Base-by-base conservation (phyloP, 2,113 vertebrate genomes). In the Nothocercus julius region DNA sequence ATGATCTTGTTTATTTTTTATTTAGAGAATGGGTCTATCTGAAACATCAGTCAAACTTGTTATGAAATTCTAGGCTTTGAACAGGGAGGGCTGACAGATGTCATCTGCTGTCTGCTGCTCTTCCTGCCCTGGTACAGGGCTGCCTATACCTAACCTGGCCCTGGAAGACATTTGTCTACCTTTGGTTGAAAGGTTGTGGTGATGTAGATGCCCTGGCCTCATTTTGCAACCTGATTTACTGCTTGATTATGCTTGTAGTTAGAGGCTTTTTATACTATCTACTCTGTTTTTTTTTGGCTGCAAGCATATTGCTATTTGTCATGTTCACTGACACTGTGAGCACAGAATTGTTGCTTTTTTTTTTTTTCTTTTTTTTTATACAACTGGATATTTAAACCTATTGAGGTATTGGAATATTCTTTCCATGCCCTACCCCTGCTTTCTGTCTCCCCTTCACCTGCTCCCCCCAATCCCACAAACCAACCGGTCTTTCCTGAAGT, bases 151-250 rank as follows among this genome's bases (percentile, higher is more conserved):
- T 72, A 24, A 66, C 20, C 13, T 36, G 42, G n/a, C 32, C 32
- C 32, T 47, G 44, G 44, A 32, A 40, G 0, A 2, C 61, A 54
- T 64, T 91, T 79, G 44, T 63, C 36, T 79, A n/a, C 20, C 24
- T 7, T 85, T 61, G 21, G 7, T 5, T 87, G 56, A 63, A 87
- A 87, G 9, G 11, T 20, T 67, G 20, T 36, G 75, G 17, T 45
- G 67, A 64, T 2, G 2, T 49, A 87, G 51, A 63, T 76, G 63
- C 42, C 0, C 0, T 7, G 24, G 40, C 27, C 42, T 66, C 63
- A 18, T 34, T 82, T 73, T 85, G n/a, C n/a, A 73, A 21, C 8
- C 13, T 85, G 45, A 75, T 87, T 63, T 95, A 36, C 30, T 8
- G 15, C 42, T 72, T 44, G 20, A 16, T 75, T 82, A 28, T 82